Percentiles rank a stretch among this genome's conserved stretches.
These are phyloP conservation scores for Zhuqinia jingwanae DNA, from an alignment of 2,888 invertebrate genomes.

Conservation along the genomic window DNA sequence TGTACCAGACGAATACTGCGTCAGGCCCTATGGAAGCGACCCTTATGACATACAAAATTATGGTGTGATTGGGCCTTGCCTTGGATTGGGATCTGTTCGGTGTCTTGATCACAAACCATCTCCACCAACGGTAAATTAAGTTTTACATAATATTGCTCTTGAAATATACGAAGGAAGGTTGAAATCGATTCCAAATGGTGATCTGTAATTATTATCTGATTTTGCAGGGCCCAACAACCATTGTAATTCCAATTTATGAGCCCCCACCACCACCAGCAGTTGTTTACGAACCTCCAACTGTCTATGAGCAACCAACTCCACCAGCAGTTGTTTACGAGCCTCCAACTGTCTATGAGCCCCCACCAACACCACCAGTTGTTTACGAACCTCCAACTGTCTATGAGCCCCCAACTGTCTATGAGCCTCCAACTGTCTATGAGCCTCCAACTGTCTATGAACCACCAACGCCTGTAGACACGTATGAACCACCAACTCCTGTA, in stretches of 20 bases:
- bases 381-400: conserved; percentile 55
- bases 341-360: conserved; percentile 28
- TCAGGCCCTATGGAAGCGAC: conserved; percentile 68
- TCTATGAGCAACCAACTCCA: conserved; percentile 24
- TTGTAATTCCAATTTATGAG: conserved; percentile 50
- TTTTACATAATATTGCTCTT: too few relatives aligned
- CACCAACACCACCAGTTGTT: conserved; percentile 40
- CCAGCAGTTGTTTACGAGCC: conserved; percentile 42
- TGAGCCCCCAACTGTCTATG: conserved; percentile 16
- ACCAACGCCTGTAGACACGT: conserved; percentile 27
- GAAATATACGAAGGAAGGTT: too few relatives aligned
- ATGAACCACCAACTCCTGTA: conserved; percentile 27
- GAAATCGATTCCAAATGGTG: too few relatives aligned
- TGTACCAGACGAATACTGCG: conserved; percentile 74
- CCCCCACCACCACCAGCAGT: conserved; percentile 29
- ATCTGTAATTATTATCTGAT: too few relatives aligned
- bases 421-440: conserved; percentile 22
- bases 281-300: conserved; percentile 34
- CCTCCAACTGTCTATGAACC: conserved; percentile 34
- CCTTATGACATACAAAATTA: conserved; percentile 75
- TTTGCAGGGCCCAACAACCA: conserved; percentile 46
- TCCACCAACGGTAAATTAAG: conserved; percentile 19
- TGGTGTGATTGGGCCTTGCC: conserved; percentile 76
- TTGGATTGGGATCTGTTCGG: conserved; percentile 75
- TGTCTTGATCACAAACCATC: conserved; percentile 67